Evolutionary conservation across 2,888 invertebrate genomes (phyloP).

Genomic region (Hirtodrosophila confusa): DNA sequence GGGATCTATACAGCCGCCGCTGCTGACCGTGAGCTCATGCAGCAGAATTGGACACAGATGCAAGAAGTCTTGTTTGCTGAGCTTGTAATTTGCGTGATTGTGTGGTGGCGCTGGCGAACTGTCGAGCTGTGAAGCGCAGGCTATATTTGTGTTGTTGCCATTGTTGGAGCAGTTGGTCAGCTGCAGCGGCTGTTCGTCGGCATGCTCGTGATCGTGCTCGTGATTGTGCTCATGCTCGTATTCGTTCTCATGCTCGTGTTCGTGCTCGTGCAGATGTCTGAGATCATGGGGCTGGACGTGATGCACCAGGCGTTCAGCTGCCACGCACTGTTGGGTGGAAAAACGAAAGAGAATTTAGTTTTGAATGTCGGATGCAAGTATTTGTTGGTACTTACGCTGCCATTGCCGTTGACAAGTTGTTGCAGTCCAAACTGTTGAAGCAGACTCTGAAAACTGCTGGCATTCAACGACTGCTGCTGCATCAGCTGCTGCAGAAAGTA

Average conservation of each 20-base stretch:
- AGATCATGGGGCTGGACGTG: constrained; percentile 74
- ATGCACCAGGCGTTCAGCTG: constrained; percentile 66
- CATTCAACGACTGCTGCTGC: constrained; percentile 85
- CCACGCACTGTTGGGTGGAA: constrained; percentile 62
- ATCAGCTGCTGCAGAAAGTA: constrained; percentile 89
- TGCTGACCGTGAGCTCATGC: constrained; percentile 87
- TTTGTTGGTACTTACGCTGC: constrained; percentile 47
- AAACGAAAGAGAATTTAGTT: not conserved
- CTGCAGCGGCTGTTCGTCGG: constrained; percentile 27
- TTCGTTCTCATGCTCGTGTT: constrained; percentile 27
- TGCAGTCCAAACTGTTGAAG: constrained; percentile 86
- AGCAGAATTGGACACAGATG: constrained; percentile 88
- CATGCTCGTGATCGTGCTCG: constrained; percentile 27
- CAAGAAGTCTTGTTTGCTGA: constrained; percentile 77
- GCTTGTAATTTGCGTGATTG: constrained; percentile 49
- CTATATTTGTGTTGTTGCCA: constrained; percentile 37
- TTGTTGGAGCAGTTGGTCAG: constrained; percentile 55
- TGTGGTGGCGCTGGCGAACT: constrained; percentile 18
- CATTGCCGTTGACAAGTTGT: constrained; percentile 83
- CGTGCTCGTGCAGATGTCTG: constrained; percentile 47
- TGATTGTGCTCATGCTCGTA: constrained; percentile 56
- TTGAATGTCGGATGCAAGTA: not conserved
- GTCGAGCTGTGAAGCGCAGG: constrained; percentile 35
- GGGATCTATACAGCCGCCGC: constrained; percentile 86
- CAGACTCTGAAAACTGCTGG: constrained; percentile 89